Conservation (phyloP, 2,797 vertebrate species). For the Alca torda region DNA sequence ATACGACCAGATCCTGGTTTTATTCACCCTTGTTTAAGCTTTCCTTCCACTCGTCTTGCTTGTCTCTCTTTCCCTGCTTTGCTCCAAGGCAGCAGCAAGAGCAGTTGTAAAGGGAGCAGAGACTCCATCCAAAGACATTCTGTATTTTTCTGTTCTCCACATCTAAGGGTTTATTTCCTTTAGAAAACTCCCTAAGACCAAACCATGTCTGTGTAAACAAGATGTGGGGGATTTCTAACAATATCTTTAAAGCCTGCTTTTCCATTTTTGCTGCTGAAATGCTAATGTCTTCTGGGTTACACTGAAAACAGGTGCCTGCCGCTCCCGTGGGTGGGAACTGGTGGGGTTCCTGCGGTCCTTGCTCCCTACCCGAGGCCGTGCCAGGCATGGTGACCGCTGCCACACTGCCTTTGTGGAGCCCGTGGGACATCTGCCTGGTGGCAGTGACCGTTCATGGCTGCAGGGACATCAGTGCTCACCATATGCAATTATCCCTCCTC, state of each 20-base stretch:
- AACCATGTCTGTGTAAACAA: background rate
- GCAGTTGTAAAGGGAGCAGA: background rate
- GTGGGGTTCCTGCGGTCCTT: background rate
- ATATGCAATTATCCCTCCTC: background rate
- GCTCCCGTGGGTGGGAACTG: background rate
- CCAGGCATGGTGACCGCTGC: background rate
- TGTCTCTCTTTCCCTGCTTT: background rate
- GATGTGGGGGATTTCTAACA: background rate
- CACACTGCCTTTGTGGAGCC: background rate
- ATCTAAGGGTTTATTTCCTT: slow-evolving; percentile 4
- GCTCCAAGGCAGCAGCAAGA: background rate
- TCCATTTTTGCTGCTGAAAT: slow-evolving; percentile 2
- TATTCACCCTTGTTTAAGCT: background rate
- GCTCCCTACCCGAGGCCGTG: background rate
- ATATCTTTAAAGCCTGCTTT: background rate
- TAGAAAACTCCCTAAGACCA: background rate
- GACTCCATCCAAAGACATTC: background rate
- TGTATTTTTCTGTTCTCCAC: background rate
- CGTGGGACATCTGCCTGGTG: background rate
- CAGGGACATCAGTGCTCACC: background rate
- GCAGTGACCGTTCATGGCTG: background rate
- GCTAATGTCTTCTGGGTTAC: background rate
- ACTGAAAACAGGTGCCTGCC: background rate
- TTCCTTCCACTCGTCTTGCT: background rate
- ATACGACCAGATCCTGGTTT: background rate